Conservation (phyloP, 2,888 invertebrate species). For the Amblyjoppa proteus region DNA sequence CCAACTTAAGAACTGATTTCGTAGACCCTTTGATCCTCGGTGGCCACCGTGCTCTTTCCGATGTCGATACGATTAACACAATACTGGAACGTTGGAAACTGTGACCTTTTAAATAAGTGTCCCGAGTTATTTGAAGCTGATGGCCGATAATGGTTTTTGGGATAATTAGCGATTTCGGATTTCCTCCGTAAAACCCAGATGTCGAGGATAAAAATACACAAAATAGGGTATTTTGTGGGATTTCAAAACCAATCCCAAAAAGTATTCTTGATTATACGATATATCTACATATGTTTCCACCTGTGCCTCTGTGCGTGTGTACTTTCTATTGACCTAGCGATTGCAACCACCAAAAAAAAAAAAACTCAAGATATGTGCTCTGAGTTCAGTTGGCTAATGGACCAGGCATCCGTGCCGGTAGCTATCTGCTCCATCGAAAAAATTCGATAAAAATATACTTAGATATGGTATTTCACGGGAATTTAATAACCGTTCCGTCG, state of each 20-base stretch:
- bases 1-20: slow-evolving; percentile 32
- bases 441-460: slow-evolving; percentile 40
- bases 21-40: background rate
- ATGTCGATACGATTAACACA: background rate
- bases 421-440: slow-evolving; percentile 50
- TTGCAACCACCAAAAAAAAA: slow-evolving; percentile 48
- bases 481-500: background rate
- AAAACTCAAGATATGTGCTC: slow-evolving; percentile 36
- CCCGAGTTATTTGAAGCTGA: background rate
- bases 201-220: background rate
- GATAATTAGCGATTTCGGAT: background rate
- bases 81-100: background rate
- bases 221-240: background rate
- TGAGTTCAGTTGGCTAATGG: slow-evolving; percentile 22
- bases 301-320: no score
- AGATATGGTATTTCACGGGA: no score
- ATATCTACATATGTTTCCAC: background rate
- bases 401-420: slow-evolving; percentile 15
- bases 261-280: background rate
- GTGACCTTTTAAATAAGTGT: background rate
- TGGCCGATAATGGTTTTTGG: background rate
- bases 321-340: slow-evolving; percentile 1
- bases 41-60: background rate
- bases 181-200: background rate
- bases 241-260: no score